A percentile compares a stretch with the other conserved stretches of the same genome.
Conservation (phyloP, 2,113 vertebrate genomes). For the Antennarius striatus region DNA sequence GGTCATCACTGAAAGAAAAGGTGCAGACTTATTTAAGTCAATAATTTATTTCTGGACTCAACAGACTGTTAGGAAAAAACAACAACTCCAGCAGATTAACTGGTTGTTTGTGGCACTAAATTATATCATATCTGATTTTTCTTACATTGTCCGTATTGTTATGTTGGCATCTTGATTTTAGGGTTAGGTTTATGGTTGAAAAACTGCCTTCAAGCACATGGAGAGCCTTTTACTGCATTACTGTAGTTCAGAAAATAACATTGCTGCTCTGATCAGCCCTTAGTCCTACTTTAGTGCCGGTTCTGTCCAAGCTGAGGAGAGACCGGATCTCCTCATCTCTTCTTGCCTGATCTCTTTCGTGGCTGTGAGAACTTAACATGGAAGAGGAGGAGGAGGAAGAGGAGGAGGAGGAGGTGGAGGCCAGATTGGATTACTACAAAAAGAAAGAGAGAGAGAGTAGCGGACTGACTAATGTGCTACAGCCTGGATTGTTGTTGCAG, state of each 20-base stretch:
- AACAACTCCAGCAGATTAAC: no score
- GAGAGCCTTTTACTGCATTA: conserved; percentile 26
- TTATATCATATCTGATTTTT: no score
- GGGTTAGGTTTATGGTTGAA: neutral
- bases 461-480: conserved; percentile 53
- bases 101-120: no score
- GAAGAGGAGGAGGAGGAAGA: conserved; percentile 8
- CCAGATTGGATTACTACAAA: conserved; percentile 50
- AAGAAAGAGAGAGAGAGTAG: conserved; percentile 44
- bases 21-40: no score
- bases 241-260: conserved; percentile 9
- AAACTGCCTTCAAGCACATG: neutral
- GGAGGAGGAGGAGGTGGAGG: no score
- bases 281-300: conserved; percentile 32
- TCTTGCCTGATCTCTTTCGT: conserved; percentile 19
- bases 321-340: conserved; percentile 9
- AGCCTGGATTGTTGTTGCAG: conserved; percentile 70
- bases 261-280: conserved; percentile 26
- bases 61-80: no score
- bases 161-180: no score
- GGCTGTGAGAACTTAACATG: conserved; percentile 28
- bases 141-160: no score
- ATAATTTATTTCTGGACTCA: no score
- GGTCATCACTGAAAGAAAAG: no score
- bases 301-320: conserved; percentile 35